Evolutionary conservation across 2,888 invertebrate species (phyloP), one percentile per base, ranked within the genome.

Genomic region (Stenoptilia bipunctidactyla): DNA sequence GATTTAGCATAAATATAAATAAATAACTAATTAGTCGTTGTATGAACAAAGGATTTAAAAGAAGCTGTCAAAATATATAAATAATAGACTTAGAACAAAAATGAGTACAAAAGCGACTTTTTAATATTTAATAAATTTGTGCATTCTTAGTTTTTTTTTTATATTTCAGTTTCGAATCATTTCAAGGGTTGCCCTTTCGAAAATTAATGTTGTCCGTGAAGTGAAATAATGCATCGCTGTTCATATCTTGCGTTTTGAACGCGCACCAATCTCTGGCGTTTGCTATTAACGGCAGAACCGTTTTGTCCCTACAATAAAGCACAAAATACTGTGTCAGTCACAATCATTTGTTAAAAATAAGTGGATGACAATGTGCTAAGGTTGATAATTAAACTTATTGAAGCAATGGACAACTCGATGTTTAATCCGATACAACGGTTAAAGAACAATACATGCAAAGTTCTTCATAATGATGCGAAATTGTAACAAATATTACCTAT

Each of bases 31-130:
- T 46, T 47, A 58, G 52, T 51, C 49, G 45, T 47, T 47, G 41
- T 46, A 45, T 47, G 45, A 49, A 66, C 66, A 66, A 70, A 71
- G 58, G 56, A n/a, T n/a, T n/a, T 61, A 52, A 52, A 49, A 45
- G 52, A 60, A 63, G 68, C 58, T 66, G 66, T 67, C 79, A 72
- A 80, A 72, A 80, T 80, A 80, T 82, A 79, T 82, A 79, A 75
- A 82, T 65, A 71, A 65, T 63, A 20, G 20, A 20, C 66, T 68
- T 65, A 57, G 8, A 8, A 60, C 57, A 55, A 49, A 49, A 55
- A 43, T 61, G 58, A 63, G 52, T 62, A 56, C 48, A 67, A 65
- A 70, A 72, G 55, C 34, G 56, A 59, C 59, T 75, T 20, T 20
- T 20, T 5, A 76, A 58, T 74, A 72, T 66, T 67, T 61, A 63